Evolutionary conservation across 2,888 invertebrate genomes (phyloP), one percentile per base, ranked within the genome.

Genomic region (Nymphalis c-album): DNA sequence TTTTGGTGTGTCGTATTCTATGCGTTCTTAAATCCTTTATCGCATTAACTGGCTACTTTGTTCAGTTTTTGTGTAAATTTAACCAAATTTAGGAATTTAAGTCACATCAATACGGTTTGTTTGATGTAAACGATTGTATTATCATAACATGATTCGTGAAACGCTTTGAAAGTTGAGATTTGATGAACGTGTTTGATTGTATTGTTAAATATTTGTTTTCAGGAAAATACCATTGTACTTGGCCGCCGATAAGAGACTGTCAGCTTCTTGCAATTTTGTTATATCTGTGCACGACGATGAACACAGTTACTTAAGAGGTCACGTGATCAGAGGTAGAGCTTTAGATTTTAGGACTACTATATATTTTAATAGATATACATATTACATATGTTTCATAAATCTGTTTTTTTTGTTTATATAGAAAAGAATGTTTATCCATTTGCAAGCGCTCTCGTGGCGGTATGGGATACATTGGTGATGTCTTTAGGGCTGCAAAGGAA

Each of bases 401-500:
- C 16, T 55, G 40, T 10, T 26, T 18, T 22, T 35, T 51, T 8
- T n/a, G n/a, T n/a, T n/a, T 18, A 63, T 70, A 74, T 22, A 93
- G 95, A 94, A 2, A 93, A 95, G 71, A 94, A 93, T 55, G 79
- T 96, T 16, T 95, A 95, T 73, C 98, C 98, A 0, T 96, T 96
- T 18, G 95, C 97, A 1, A 95, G 95, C 40, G 95, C 96, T 71
- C 85, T 98, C 75, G 85, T 93, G 26, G 86, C 94, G 6, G 95
- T 94, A 3, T 96, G 96, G 96, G 95, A 95, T 77, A 95, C 95
- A 0, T 79, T 96, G 10, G 94, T 94, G 0, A 90, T 94, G 81
- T 89, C 93, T 78, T 35, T 79, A 20, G 93, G 93, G 1, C 87
- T 91, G 35, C 80, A 93, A 4, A 83, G 90, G 75, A 94, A 94